These are phyloP conservation scores for Rhinella marina DNA, from an alignment of 2,797 vertebrate genomes.

Conservation along the genomic window DNA sequence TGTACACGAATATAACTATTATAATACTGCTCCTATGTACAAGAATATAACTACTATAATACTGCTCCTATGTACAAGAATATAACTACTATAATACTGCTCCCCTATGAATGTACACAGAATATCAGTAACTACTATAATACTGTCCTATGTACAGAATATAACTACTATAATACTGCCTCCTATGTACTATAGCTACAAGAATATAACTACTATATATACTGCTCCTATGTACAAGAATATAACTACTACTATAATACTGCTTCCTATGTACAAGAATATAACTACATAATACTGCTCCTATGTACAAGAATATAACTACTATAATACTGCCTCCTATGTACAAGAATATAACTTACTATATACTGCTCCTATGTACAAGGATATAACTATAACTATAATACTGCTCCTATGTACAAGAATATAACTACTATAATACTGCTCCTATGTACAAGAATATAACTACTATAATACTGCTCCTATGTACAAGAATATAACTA, in stretches of 20 bases:
- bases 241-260: slow-evolving; percentile 4
- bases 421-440: slow-evolving; percentile 16
- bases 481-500: too few species aligned
- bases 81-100: too few species aligned
- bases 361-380: neutral
- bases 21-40: too few species aligned
- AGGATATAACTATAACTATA: neutral
- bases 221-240: neutral
- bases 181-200: neutral
- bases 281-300: neutral
- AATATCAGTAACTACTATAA: neutral
- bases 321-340: neutral
- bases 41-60: too few species aligned
- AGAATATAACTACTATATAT: slow-evolving; percentile 5
- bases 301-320: slow-evolving; percentile 5
- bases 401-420: neutral
- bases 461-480: neutral
- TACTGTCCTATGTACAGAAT: neutral
- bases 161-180: slow-evolving; percentile 13
- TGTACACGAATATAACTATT: too few species aligned
- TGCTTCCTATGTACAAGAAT: neutral
- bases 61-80: too few species aligned
- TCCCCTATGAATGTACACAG: neutral
- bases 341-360: neutral
- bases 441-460: neutral